phyloP scores from a whole-genome alignment of 2,888 invertebrate genomes.

The Diarsia mendica region DNA sequence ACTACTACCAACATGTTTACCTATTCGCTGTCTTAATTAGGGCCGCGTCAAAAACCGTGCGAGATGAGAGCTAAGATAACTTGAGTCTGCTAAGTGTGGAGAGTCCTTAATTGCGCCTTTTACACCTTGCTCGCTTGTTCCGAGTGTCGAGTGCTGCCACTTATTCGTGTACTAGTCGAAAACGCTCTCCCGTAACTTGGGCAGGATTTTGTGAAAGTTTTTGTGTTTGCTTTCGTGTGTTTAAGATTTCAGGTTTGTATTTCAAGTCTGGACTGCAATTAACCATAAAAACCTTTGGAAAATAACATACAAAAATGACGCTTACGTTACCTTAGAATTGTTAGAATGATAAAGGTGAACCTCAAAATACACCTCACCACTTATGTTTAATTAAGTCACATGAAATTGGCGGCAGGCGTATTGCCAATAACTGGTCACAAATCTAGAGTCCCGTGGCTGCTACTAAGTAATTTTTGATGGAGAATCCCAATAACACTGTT shows the following conservation, averaged over 20 bases:
- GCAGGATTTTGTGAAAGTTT: conserved; percentile 30
- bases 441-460: too few relatives aligned
- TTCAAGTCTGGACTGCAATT: not conserved
- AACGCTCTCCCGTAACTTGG: conserved; percentile 36
- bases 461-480: too few relatives aligned
- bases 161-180: conserved; percentile 61
- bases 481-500: too few relatives aligned
- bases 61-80: conserved; percentile 67
- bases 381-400: too few relatives aligned
- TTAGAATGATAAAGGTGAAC: too few relatives aligned
- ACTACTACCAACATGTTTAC: not conserved
- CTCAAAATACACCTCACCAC: too few relatives aligned
- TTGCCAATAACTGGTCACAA: too few relatives aligned
- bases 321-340: too few relatives aligned
- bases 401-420: too few relatives aligned
- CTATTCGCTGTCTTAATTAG: conserved; percentile 33
- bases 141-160: conserved; percentile 56
- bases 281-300: too few relatives aligned
- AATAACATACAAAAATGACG: too few relatives aligned
- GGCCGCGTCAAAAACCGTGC: conserved; percentile 50
- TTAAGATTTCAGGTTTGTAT: not conserved
- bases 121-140: conserved; percentile 69
- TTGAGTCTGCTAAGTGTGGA: conserved; percentile 71
- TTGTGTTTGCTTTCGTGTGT: conserved; percentile 3
- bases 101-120: conserved; percentile 75